A percentile compares a stretch with the other conserved stretches of the same genome.
phyloP scores from a whole-genome alignment of 2,113 vertebrate species.

The Pagrus major region DNA sequence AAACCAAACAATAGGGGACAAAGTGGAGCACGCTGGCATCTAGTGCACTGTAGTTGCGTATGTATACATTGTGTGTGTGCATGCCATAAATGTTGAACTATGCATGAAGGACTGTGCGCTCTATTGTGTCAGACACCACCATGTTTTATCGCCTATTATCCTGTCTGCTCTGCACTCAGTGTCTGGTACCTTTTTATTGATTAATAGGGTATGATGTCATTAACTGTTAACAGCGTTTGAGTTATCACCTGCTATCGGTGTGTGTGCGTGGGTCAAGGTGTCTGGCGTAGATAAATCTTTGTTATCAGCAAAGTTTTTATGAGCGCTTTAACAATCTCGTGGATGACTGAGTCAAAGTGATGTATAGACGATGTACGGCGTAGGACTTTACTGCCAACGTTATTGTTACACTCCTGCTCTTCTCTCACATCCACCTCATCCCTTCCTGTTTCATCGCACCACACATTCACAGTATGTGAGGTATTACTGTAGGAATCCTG shows the following conservation, averaged over 20 bases:
- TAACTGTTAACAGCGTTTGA: constrained; percentile 13
- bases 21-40: neutral
- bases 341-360: constrained; percentile 17
- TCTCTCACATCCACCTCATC: constrained; percentile 8
- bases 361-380: neutral
- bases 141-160: constrained; percentile 23
- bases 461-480: neutral
- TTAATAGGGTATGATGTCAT: constrained; percentile 8
- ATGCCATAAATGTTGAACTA: neutral
- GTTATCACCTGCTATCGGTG: constrained; percentile 33
- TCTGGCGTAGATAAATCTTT: constrained; percentile 31
- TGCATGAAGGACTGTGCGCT: neutral
- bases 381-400: constrained; percentile 8
- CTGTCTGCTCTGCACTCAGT: constrained; percentile 7
- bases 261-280: constrained; percentile 16
- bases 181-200: constrained; percentile 25
- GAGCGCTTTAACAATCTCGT: constrained; percentile 8
- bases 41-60: neutral
- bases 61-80: neutral
- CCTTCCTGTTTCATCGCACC: neutral
- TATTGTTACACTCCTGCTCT: neutral
- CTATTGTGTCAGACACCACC: constrained; percentile 9
- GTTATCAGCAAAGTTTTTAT: constrained; percentile 44
- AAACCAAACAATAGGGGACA: constrained; percentile 5
- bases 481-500: neutral